Base-by-base conservation (phyloP, 2,797 vertebrate species). In the Sparidentex hasta region DNA sequence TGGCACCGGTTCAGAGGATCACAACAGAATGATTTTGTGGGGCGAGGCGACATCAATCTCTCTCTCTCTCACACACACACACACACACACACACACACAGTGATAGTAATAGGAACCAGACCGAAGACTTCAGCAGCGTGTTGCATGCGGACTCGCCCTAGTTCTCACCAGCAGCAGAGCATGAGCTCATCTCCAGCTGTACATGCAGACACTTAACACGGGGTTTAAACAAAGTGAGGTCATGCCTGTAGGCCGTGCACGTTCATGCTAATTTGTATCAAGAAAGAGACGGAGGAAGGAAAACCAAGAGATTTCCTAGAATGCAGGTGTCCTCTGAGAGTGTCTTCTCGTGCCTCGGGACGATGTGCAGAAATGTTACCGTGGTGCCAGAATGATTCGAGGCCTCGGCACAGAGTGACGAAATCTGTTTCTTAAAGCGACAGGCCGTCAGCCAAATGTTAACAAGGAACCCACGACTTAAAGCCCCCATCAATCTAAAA, bases 101-200 rank as follows among this genome's bases (percentile, higher is more conserved):
- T 27, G 56, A 63, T 25, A 1, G 33, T 88, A 74, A 87, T 41
- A 58, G 41, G 56, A 84, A 71, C 5, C 80, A 82, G 78, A 74
- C 57, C 5, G 56, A 47, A 17, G 58, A 43, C 33, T 59, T 59
- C 5, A 48, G 7, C 67, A n/a, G 50, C 29, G 7, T 38, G 46
- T 56, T 70, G 83, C 65, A 62, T 73, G 38, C 69, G 69, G 20
- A 62, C 11, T 71, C 27, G 11, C 87, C 76, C 82, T n/a, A 6
- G 7, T 69, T 71, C 64, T 80, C 48, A 27, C 65, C 68, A 80
- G 64, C 62, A 68, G 55, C 80, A 17, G 73, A 81, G 74, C 8
- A 86, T 93, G 91, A 92, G 78, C 85, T 94, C 89, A 92, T 87
- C 76, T 59, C 65, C 86, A 85, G 81, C 88, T 17, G 2, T 43